These are phyloP conservation scores for Formica selysi DNA, from an alignment of 1,140 invertebrate genomes.

Conservation along the genomic window DNA sequence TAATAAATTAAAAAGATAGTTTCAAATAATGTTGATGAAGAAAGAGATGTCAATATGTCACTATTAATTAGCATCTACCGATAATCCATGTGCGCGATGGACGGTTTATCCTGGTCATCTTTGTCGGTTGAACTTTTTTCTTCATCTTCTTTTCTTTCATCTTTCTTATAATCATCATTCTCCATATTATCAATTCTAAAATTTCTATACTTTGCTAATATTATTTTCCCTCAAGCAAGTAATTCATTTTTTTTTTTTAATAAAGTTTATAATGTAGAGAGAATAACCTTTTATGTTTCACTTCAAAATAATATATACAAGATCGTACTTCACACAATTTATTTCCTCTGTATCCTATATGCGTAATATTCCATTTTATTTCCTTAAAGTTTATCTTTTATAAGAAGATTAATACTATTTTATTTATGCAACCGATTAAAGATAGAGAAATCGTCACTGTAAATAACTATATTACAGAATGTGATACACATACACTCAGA, in stretches of 20 bases:
- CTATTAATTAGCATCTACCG: slow-evolving; percentile 54
- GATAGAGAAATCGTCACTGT: slow-evolving; percentile 8
- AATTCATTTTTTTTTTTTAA: not conserved
- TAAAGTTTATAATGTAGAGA: not conserved
- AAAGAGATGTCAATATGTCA: not conserved
- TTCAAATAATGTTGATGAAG: not conserved
- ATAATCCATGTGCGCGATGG: slow-evolving; percentile 34
- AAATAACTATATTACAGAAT: not conserved
- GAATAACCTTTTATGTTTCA: not conserved
- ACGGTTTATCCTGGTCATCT: slow-evolving; percentile 24
- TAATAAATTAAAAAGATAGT: not conserved
- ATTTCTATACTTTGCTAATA: not conserved
- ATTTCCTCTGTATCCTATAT: slow-evolving; percentile 16
- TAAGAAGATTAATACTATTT: slow-evolving; percentile 16
- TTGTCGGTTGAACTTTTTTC: not conserved
- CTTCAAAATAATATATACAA: not conserved
- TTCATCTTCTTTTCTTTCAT: slow-evolving; percentile 31
- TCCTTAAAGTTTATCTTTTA: not conserved
- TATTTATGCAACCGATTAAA: slow-evolving; percentile 30
- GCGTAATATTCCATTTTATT: not conserved
- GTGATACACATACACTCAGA: not conserved
- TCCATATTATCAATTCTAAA: slow-evolving; percentile 19
- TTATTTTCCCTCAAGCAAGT: not conserved
- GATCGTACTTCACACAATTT: not conserved
- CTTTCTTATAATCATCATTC: not conserved